Evolutionary conservation across 1,140 invertebrate species (phyloP), one percentile per base, ranked within the genome.

Genomic region (Neotoxoptera formosana): DNA sequence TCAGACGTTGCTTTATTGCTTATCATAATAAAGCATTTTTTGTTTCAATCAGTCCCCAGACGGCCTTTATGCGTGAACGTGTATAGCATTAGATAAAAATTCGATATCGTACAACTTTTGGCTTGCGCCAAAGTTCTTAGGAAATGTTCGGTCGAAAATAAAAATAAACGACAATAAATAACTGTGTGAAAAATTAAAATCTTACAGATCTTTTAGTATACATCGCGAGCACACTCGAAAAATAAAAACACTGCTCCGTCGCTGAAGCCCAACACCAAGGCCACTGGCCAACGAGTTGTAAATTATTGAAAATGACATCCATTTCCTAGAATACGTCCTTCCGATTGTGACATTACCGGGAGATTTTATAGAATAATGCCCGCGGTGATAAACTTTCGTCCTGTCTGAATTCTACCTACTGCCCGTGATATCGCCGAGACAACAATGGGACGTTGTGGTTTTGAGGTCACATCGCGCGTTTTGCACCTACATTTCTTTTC

Each of bases 41-140:
- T 67, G 53, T 90, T 67, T 90, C 89, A 90, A 90, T 90, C 53
- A 90, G 36, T 90, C 89, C 56, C 89, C 2, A 60, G 89, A 90
- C 11, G 8, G 89, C 45, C 25, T 60, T 90, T 90, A 67, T 25
- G 17, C 89, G 60, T 76, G 53, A 90, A 90, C 89, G 89, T 90
- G 89, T 45, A 45, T 45, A 47, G 89, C 36, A 90, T 90, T 60
- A 90, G 8, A 41, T 56, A 41, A 45, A 90, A 67, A 90, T 34
- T 34, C 53, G 89, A 45, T 51, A 90, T 60, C 67, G 41, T 30
- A n/a, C 36, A 41, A 90, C 56, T n/a, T 90, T 90, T 25, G 25
- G 88, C 36, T 25, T 41, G 23, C 34, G 20, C 8, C 20, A 41
- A 41, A 56, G 34, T 60, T 90, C 7, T 90, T 1, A 9, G 6